phyloP scores from a whole-genome alignment of 2,888 invertebrate species.

The Sabellastarte sp. region DNA sequence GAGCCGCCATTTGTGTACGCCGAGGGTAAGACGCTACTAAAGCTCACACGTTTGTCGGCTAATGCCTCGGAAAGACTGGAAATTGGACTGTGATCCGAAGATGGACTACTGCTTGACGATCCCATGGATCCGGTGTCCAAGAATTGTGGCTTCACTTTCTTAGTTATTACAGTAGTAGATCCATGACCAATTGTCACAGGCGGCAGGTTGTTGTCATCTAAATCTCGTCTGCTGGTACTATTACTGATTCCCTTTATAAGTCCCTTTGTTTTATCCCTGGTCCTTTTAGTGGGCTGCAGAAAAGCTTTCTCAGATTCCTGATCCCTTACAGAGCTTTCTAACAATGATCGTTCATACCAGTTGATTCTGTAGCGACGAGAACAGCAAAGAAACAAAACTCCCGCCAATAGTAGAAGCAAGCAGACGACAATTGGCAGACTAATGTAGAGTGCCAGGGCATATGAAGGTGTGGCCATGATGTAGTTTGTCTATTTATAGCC shows the following conservation, averaged over 20 bases:
- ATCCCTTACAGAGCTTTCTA: slow-evolving; percentile 55
- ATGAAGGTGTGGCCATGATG: not conserved
- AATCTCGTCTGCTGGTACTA: not conserved
- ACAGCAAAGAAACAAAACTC: slow-evolving; percentile 63
- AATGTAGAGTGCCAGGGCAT: not conserved
- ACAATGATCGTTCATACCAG: slow-evolving; percentile 66
- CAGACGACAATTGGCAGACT: not conserved
- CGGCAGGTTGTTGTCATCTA: not conserved
- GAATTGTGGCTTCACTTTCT: not conserved
- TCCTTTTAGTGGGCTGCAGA: not conserved
- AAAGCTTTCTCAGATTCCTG: not conserved
- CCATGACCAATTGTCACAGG: not conserved
- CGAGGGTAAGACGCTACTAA: too few species aligned
- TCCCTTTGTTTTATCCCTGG: too few species aligned
- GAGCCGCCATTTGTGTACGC: too few species aligned
- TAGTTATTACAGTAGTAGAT: not conserved
- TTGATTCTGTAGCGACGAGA: slow-evolving; percentile 64
- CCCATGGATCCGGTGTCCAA: slow-evolving; percentile 1
- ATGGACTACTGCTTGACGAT: not conserved
- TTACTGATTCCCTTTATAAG: too few species aligned
- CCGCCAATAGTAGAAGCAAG: not conserved
- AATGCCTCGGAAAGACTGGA: not conserved
- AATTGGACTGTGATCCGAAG: not conserved
- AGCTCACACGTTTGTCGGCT: not conserved
- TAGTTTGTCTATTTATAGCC: too few species aligned